phyloP scores from a whole-genome alignment of 1,140 invertebrate genomes.

The Mylabris phalerata region DNA sequence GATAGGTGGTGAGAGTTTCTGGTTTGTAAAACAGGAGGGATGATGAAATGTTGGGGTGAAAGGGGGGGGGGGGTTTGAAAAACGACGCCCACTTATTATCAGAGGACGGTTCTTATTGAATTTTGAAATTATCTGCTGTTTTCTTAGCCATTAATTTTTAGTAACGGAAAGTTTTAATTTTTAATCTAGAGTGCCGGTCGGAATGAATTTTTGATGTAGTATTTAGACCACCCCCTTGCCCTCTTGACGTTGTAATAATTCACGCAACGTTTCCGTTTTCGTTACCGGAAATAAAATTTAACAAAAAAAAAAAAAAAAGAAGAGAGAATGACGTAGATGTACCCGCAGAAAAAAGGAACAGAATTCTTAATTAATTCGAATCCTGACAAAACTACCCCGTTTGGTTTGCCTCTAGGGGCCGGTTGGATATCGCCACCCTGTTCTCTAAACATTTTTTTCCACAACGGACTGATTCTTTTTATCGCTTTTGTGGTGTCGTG shows the following conservation, averaged over 20 bases:
- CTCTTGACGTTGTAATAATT: too few species aligned
- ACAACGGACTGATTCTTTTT: constrained; percentile 9
- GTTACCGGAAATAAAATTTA: too few species aligned
- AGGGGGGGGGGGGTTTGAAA: constrained; percentile 2
- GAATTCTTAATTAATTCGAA: too few species aligned
- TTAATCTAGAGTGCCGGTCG: constrained; percentile 34
- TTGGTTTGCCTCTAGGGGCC: too few species aligned
- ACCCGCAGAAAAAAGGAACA: too few species aligned
- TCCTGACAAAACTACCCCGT: too few species aligned
- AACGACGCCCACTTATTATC: constrained; percentile 24
- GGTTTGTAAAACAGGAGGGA: background rate
- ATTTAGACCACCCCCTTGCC: background rate
- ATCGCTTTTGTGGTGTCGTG: constrained; percentile 15
- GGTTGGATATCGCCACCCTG: too few species aligned
- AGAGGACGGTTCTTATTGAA: constrained; percentile 33
- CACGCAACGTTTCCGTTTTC: too few species aligned
- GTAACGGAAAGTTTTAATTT: constrained; percentile 38
- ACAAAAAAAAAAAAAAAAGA: too few species aligned
- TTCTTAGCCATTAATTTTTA: constrained; percentile 40
- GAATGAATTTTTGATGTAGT: constrained; percentile 39
- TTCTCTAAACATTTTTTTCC: too few species aligned
- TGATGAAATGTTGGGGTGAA: background rate
- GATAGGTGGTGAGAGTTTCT: background rate
- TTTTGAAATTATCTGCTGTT: constrained; percentile 39
- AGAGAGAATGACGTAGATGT: too few species aligned